A percentile compares a stretch with the other conserved stretches of the same genome.
Conservation (phyloP, 2,888 invertebrate species). For the Helobdella robusta region DNA sequence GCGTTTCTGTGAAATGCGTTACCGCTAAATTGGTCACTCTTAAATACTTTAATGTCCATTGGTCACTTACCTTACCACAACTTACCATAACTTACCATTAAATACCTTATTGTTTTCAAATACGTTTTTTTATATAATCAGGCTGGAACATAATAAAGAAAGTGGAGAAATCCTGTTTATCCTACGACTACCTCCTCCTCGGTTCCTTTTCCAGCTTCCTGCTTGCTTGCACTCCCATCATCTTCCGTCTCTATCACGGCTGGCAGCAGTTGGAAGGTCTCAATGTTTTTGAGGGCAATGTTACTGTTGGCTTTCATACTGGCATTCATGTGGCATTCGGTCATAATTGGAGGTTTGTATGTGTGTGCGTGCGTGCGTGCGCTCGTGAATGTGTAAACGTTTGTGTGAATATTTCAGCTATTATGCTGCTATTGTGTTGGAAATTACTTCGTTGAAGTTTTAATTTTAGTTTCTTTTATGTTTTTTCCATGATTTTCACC, state of each 20-base stretch:
- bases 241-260: conserved; percentile 41
- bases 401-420: background rate
- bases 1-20: no score
- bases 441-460: background rate
- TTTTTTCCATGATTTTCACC: no score
- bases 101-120: background rate
- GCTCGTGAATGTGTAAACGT: no score
- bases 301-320: background rate
- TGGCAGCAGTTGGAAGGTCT: conserved; percentile 24
- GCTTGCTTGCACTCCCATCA: conserved; percentile 39
- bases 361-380: no score
- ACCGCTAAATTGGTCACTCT: no score
- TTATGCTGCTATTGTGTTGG: background rate
- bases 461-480: background rate
- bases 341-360: conserved; percentile 32
- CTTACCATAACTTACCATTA: no score
- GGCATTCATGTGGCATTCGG: conserved; percentile 28
- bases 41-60: no score
- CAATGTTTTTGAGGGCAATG: background rate
- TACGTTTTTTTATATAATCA: background rate
- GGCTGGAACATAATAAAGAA: conserved; percentile 84
- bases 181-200: conserved; percentile 66
- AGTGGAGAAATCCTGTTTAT: conserved; percentile 54
- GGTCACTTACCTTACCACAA: no score
- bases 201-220: conserved; percentile 48